Conservation (phyloP, 92 coral and sea anemone genomes). For the Hydrozoanthus gracilis region DNA sequence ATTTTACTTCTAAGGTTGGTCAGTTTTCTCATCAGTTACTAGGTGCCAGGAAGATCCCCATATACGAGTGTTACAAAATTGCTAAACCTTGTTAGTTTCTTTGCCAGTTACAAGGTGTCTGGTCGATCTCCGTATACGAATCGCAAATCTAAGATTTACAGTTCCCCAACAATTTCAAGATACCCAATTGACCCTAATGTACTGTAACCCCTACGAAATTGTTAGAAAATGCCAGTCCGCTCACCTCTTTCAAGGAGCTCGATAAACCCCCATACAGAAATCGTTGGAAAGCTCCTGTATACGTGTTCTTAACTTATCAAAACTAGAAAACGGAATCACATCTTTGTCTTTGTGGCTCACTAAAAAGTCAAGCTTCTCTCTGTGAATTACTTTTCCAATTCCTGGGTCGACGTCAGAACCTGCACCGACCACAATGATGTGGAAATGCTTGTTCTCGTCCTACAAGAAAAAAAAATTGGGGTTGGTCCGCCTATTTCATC, state of each 20-base stretch:
- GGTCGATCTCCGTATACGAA: too few relatives aligned
- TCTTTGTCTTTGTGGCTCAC: background rate
- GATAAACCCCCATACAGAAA: background rate
- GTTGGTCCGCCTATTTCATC: too few relatives aligned
- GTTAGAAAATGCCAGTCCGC: background rate
- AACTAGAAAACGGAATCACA: background rate
- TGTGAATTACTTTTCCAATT: background rate
- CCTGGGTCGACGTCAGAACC: slow-evolving; percentile 15
- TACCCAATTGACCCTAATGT: too few relatives aligned
- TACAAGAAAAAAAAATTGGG: background rate
- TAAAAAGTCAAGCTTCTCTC: background rate
- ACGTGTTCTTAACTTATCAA: background rate
- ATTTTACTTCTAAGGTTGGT: too few relatives aligned
- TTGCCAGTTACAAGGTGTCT: too few relatives aligned
- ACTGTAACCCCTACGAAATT: too few relatives aligned
- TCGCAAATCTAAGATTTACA: too few relatives aligned
- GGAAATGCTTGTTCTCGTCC: slow-evolving; percentile 11
- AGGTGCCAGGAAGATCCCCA: too few relatives aligned
- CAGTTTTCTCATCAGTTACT: too few relatives aligned
- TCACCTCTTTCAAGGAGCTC: background rate
- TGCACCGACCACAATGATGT: background rate
- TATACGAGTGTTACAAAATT: too few relatives aligned
- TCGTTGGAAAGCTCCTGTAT: background rate
- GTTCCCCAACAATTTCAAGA: too few relatives aligned
- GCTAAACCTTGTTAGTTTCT: too few relatives aligned